Evolutionary conservation across 2,113 vertebrate species (phyloP).

Genomic region (Phrynosoma platyrhinos): DNA sequence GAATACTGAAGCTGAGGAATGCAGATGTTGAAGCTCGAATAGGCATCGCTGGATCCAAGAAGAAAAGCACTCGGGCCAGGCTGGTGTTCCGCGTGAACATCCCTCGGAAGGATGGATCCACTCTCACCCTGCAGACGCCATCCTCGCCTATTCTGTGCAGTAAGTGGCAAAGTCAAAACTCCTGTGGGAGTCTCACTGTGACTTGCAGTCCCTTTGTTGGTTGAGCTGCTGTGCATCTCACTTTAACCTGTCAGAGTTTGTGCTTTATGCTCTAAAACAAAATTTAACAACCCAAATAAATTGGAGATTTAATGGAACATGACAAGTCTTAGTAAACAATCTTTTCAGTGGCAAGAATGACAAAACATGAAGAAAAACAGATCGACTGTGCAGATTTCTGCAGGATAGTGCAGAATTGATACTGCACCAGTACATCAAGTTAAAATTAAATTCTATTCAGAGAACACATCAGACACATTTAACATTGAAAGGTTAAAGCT

Average conservation of each 20-base stretch:
- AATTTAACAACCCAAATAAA: not conserved
- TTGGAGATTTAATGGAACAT: not conserved
- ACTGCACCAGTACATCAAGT: not conserved
- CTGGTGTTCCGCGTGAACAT: slow-evolving; percentile 96
- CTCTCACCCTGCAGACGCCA: slow-evolving; percentile 92
- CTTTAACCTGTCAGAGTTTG: not conserved
- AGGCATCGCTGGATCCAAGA: slow-evolving; percentile 96
- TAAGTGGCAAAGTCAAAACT: slow-evolving; percentile 76
- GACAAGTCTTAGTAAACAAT: not conserved
- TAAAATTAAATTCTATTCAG: slow-evolving; percentile 45
- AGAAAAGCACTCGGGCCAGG: slow-evolving; percentile 96
- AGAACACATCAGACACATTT: slow-evolving; percentile 39
- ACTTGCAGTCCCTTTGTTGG: not conserved
- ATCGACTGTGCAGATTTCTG: not conserved
- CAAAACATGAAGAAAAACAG: not conserved
- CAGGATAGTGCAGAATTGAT: too few relatives aligned
- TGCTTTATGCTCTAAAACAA: not conserved
- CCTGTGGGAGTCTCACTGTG: accelerated
- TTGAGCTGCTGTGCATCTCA: not conserved
- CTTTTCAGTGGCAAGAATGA: not conserved
- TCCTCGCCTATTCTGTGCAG: slow-evolving; percentile 96
- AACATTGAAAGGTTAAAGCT: slow-evolving; percentile 20
- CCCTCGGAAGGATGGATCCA: slow-evolving; percentile 89
- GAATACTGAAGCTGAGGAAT: slow-evolving; percentile 96
- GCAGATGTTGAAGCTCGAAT: slow-evolving; percentile 98